Base-by-base conservation (phyloP, 2,797 vertebrate genomes). In the Avahi laniger region DNA sequence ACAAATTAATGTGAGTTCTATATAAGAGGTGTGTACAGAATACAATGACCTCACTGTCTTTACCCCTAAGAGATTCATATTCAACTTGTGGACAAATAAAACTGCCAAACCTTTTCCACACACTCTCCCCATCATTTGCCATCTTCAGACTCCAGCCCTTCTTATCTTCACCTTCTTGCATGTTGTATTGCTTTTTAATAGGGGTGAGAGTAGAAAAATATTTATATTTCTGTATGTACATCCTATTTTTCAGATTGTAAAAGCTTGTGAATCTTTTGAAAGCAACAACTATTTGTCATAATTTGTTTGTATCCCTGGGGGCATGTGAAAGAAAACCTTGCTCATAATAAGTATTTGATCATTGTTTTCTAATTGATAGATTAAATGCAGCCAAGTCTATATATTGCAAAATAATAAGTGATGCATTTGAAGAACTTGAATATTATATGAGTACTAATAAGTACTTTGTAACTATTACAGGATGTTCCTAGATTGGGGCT, bases 291-390 rank as follows among this genome's bases (percentile, higher is more conserved):
- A 18, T 87, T 52, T 83, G 9, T 72, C 13, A 86, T 50, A 35
- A 81, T 89, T 89, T 82, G 52, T 78, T 54, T 78, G 8, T 48
- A 57, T 82, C 35, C 63, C 8, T 63, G 33, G 35, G 15, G 15
- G 9, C 3, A 81, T 61, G 7, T 85, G 88, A 54, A 73, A 95
- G 20, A 75, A 28, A 95, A 80, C 0, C 0, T 97, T 87, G 8
- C 22, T 57, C 14, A 50, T 70, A 79, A n/a, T n/a, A 69, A 1
- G 4, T 95, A n/a, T 59, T 52, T 84, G 28, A 35, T 86, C 7
- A 75, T 46, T 43, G 18, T n/a, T 75, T 94, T 94, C 50, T 75
- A 75, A 89, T 84, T 78, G 20, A 54, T 57, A 46, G 22, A 50
- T 83, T 96, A 70, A 67, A 85, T n/a, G 20, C 15, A 67, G 2